These are phyloP conservation scores for Caenorhabditis wallacei DNA, from an alignment of 2,888 invertebrate genomes.

Conservation along the genomic window DNA sequence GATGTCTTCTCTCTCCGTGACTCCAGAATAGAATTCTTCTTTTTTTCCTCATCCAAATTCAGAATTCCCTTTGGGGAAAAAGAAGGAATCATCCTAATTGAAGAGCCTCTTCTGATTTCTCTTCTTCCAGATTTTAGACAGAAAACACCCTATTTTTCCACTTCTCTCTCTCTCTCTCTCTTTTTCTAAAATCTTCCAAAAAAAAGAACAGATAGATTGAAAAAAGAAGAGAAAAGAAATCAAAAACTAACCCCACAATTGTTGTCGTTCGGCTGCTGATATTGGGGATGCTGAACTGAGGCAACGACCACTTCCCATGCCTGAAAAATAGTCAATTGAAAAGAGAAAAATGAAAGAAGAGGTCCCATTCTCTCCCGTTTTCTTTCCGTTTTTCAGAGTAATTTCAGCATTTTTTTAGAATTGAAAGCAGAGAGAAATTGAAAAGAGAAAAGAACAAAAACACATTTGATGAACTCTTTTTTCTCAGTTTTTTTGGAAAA, in stretches of 20 bases:
- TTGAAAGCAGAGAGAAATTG: slow-evolving; percentile 15
- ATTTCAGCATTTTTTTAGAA: slow-evolving; percentile 25
- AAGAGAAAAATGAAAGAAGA: background rate
- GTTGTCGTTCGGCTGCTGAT: slow-evolving; percentile 69
- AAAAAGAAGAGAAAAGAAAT: slow-evolving; percentile 8
- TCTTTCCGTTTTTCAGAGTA: slow-evolving; percentile 17
- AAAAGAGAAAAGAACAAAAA: slow-evolving; percentile 3
- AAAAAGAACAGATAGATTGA: slow-evolving; percentile 1
- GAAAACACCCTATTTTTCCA: background rate
- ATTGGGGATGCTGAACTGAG: slow-evolving; percentile 70
- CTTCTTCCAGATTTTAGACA: background rate
- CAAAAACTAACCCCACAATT: slow-evolving; percentile 66
- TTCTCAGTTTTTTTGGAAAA: background rate
- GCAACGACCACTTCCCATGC: slow-evolving; percentile 67
- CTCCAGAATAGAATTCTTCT: slow-evolving; percentile 26
- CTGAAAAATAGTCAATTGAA: slow-evolving; percentile 42
- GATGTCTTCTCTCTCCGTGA: slow-evolving; percentile 37
- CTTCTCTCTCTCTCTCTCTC: background rate
- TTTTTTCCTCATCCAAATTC: slow-evolving; percentile 15
- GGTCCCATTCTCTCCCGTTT: slow-evolving; percentile 6
- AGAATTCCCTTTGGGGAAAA: slow-evolving; percentile 33
- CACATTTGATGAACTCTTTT: slow-evolving; percentile 5
- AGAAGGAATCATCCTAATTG: slow-evolving; percentile 51
- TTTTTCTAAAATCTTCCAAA: slow-evolving; percentile 9
- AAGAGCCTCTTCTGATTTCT: slow-evolving; percentile 24